phyloP scores from a whole-genome alignment of 2,888 invertebrate species.

The Campopleginae sp. region DNA sequence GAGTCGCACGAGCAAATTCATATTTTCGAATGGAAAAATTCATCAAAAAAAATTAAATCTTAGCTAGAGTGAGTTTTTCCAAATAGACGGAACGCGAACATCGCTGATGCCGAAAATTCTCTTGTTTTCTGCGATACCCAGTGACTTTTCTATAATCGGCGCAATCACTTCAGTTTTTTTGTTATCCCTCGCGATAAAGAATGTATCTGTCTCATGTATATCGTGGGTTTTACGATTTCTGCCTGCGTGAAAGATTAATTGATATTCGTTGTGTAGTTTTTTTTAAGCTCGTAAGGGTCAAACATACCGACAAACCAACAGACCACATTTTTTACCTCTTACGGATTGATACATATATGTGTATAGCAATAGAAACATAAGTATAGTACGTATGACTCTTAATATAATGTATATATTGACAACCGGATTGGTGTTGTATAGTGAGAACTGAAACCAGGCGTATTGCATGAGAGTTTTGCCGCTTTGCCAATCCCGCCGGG shows the following conservation, averaged over 20 bases:
- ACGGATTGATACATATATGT: background rate
- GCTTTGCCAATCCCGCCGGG: constrained; percentile 65
- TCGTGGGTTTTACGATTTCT: background rate
- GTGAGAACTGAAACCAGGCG: constrained; percentile 60
- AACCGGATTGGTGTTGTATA: constrained; percentile 47
- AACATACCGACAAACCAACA: background rate
- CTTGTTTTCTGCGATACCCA: background rate
- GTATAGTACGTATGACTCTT: background rate
- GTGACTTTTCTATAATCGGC: background rate
- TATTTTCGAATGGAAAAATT: background rate
- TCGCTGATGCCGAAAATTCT: background rate
- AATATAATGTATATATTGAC: constrained; percentile 28
- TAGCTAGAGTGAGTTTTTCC: background rate
- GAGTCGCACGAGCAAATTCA: background rate
- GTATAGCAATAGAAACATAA: background rate
- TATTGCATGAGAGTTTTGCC: constrained; percentile 50
- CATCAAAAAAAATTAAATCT: background rate
- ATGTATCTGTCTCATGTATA: background rate
- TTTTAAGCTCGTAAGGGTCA: background rate
- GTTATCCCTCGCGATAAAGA: background rate
- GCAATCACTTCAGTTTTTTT: background rate
- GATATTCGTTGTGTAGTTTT: background rate
- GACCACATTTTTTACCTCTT: background rate
- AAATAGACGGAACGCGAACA: background rate
- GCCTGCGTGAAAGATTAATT: background rate